These are phyloP conservation scores for Pristionchus japonicus DNA, from an alignment of 2,888 invertebrate genomes.

Conservation along the genomic window DNA sequence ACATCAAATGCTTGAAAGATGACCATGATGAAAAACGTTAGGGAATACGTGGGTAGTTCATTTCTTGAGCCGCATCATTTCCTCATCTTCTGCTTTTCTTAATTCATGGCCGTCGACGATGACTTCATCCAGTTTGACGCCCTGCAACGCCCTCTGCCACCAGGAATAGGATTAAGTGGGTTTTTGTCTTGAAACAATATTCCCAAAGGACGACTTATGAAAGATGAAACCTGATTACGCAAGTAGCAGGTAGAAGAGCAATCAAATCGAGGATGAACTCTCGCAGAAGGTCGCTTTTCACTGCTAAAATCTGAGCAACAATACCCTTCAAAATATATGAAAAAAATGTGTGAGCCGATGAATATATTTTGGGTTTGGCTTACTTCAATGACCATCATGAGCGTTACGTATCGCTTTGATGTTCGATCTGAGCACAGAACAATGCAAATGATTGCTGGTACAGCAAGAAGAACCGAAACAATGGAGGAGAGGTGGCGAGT, in stretches of 20 bases:
- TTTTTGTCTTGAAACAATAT: not conserved
- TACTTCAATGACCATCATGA: not conserved
- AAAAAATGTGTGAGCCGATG: too few species aligned
- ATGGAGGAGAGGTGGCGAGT: not conserved
- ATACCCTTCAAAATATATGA: not conserved
- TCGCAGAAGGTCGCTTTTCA: not conserved
- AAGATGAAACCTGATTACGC: not conserved
- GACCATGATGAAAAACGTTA: too few species aligned
- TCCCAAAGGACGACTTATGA: too few species aligned
- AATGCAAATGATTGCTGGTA: not conserved
- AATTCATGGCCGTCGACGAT: not conserved
- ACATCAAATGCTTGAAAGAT: too few species aligned
- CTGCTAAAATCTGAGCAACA: not conserved
- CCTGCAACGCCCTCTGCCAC: not conserved
- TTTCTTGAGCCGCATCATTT: not conserved
- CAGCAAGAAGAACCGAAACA: not conserved
- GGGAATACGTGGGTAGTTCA: too few species aligned
- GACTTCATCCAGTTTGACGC: slow-evolving; percentile 1
- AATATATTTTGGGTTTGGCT: not conserved
- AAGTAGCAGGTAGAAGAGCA: not conserved
- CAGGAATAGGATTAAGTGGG: not conserved
- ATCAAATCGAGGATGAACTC: not conserved
- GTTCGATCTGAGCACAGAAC: not conserved
- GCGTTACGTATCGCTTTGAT: not conserved
- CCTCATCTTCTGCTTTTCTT: not conserved